These are phyloP conservation scores for human (Homo sapiens) DNA, from an alignment of 2,113 vertebrate species.

Conservation along the genomic window GRCh38 chr17:53204001-53204500, in stretches of 20 bases:
- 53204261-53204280: background rate
- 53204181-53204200: background rate
- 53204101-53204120: too few species aligned
- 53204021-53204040: too few species aligned
- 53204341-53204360: background rate
- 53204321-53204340: background rate
- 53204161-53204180: background rate
- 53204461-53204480: background rate
- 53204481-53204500: background rate
- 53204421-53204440: background rate
- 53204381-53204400: background rate
- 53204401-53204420: background rate
- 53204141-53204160: too few species aligned
- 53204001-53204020: too few species aligned
- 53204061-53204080: too few species aligned
- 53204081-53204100: too few species aligned
- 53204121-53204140: too few species aligned
- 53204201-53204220: background rate
- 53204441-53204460: background rate
- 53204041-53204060: too few species aligned
- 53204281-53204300: background rate
- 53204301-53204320: background rate
- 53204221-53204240: background rate
- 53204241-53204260: background rate
- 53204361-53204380: background rate